These are phyloP conservation scores for Microplitis demolitor DNA, from an alignment of 1,140 invertebrate genomes.

Conservation along the genomic window DNA sequence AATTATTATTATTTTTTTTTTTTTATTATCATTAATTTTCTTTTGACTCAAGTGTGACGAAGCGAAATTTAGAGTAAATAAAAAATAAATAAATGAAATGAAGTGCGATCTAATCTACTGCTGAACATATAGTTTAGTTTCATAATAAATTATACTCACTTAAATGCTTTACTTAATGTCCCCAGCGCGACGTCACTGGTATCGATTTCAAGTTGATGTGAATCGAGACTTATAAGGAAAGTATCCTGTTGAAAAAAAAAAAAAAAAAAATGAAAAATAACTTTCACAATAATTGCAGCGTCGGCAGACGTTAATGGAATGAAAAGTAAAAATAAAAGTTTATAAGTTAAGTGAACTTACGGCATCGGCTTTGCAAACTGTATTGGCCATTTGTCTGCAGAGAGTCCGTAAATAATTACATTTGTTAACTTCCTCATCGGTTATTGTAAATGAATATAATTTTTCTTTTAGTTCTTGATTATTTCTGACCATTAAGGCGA, in stretches of 20 bases:
- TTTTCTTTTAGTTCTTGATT: constrained; percentile 87
- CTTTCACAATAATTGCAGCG: not conserved
- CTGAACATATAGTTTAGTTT: not conserved
- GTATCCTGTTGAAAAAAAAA: too few species aligned
- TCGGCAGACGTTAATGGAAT: not conserved
- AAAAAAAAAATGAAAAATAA: constrained; percentile 40
- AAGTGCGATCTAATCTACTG: not conserved
- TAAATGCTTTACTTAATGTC: constrained; percentile 84
- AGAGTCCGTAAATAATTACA: constrained; percentile 77
- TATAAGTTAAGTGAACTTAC: constrained; percentile 61
- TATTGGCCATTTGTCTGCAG: constrained; percentile 87
- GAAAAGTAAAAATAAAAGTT: not conserved
- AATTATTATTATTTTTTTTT: not conserved
- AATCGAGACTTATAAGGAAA: constrained; percentile 75
- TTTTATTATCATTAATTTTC: not conserved
- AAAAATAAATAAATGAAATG: not conserved
- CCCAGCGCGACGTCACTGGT: constrained; percentile 81
- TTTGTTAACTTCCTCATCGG: constrained; percentile 81
- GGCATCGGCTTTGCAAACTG: constrained; percentile 81
- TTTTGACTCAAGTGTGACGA: not conserved
- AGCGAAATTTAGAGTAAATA: constrained; percentile 12
- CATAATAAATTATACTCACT: constrained; percentile 55
- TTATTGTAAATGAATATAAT: constrained; percentile 84
- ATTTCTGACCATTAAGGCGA: constrained; percentile 83
- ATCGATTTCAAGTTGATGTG: constrained; percentile 82